phyloP scores from a whole-genome alignment of 2,113 vertebrate genomes.

The Pseudopipra pipra region DNA sequence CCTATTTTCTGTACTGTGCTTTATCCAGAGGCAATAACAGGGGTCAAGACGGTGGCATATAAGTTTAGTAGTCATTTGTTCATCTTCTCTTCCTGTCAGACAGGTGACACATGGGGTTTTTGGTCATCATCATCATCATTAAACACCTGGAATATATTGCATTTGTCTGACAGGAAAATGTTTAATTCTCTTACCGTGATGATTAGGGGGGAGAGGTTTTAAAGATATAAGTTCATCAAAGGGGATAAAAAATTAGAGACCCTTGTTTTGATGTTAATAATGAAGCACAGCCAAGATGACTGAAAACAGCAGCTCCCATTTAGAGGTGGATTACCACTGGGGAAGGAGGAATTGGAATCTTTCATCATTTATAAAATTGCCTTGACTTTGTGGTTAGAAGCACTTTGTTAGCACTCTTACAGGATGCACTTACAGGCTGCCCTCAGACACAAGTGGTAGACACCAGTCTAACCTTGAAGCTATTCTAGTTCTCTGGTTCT shows the following conservation, averaged over 20 bases:
- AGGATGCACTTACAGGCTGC: not conserved
- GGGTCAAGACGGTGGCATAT: not conserved
- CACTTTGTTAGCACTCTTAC: not conserved
- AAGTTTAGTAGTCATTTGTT: not conserved
- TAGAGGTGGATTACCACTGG: not conserved
- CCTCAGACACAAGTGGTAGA: not conserved
- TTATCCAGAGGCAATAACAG: not conserved
- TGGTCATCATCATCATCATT: not conserved
- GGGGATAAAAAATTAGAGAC: not conserved
- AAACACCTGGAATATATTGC: not conserved
- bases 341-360: not conserved
- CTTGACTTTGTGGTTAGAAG: not conserved
- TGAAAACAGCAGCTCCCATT: not conserved
- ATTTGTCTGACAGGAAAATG: not conserved
- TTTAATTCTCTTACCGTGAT: not conserved
- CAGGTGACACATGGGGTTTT: accelerated
- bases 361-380: not conserved
- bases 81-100: not conserved
- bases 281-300: not conserved
- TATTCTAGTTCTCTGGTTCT: not conserved
- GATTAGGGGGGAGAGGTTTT: not conserved
- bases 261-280: not conserved
- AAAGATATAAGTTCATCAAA: not conserved
- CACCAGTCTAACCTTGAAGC: not conserved
- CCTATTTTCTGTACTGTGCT: not conserved